phyloP scores from a whole-genome alignment of 2,113 vertebrate genomes.

The Pterophyllum scalare region DNA sequence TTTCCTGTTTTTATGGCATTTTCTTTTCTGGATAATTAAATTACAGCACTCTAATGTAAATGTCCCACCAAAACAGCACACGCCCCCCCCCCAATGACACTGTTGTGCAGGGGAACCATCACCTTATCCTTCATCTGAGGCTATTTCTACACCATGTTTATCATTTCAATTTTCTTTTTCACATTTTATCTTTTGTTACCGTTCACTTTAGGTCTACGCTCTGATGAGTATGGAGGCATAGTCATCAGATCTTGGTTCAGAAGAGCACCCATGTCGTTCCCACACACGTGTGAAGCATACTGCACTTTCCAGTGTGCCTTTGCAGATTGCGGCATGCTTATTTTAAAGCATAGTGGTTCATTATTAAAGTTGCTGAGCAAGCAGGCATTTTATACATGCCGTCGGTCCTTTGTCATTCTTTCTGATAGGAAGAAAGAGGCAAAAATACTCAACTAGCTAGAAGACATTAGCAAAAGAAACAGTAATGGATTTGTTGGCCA shows the following conservation, averaged over 20 bases:
- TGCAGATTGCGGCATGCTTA: neutral
- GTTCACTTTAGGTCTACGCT: neutral
- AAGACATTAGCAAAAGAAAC: neutral
- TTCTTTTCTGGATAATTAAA: conserved; percentile 1
- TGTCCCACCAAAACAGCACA: neutral
- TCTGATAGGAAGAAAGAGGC: neutral
- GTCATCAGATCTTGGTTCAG: too few relatives aligned
- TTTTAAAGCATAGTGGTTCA: neutral
- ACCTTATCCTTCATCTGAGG: neutral
- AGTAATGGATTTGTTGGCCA: neutral
- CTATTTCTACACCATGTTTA: neutral
- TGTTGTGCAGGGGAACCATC: neutral
- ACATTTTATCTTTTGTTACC: neutral
- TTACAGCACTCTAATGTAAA: too few relatives aligned
- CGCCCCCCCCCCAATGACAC: neutral
- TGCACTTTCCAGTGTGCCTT: neutral
- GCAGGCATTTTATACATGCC: neutral
- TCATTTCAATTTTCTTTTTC: neutral
- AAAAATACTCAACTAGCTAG: neutral
- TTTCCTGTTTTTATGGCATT: neutral
- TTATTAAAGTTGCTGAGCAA: neutral
- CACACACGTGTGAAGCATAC: neutral
- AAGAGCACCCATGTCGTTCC: neutral
- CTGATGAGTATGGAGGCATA: too few relatives aligned
- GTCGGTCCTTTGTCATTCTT: neutral